phyloP scores from a whole-genome alignment of 2,797 vertebrate species.

The Erithacus rubecula region DNA sequence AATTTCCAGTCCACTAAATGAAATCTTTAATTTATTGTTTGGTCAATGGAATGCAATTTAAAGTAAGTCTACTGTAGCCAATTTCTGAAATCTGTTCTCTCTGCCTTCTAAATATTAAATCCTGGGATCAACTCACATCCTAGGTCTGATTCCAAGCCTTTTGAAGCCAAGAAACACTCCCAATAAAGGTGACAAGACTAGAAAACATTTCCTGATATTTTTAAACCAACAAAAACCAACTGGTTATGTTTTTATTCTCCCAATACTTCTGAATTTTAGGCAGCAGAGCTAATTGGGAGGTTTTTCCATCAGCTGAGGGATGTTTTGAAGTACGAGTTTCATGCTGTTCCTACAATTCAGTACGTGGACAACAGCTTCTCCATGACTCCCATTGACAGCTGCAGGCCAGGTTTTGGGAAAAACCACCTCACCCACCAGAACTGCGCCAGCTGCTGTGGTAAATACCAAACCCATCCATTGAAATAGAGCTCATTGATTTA shows the following conservation, averaged over 20 bases:
- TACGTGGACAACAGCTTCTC: conserved; percentile 75
- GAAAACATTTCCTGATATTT: background rate
- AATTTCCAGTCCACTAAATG: background rate
- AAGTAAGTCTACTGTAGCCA: background rate
- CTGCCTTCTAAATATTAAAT: background rate
- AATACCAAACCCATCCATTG: background rate
- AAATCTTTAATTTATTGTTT: background rate
- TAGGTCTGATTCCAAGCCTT: background rate
- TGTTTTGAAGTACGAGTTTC: background rate
- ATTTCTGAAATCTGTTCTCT: background rate
- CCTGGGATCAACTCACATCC: background rate
- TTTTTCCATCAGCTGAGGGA: conserved; percentile 64
- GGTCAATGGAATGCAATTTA: background rate
- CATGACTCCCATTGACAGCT: conserved; percentile 66
- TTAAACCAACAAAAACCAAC: background rate
- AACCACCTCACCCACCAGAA: conserved; percentile 59
- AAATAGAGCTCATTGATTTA: background rate
- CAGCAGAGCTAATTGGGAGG: conserved; percentile 59
- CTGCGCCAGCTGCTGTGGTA: conserved; percentile 76
- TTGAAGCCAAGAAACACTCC: background rate
- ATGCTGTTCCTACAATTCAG: conserved; percentile 43
- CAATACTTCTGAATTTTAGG: conserved; percentile 51
- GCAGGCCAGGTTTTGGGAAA: conserved; percentile 77
- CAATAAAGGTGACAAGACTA: background rate
- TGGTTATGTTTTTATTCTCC: accelerated